Base-by-base conservation (phyloP, 1,140 invertebrate species). In the Caerostris darwini region DNA sequence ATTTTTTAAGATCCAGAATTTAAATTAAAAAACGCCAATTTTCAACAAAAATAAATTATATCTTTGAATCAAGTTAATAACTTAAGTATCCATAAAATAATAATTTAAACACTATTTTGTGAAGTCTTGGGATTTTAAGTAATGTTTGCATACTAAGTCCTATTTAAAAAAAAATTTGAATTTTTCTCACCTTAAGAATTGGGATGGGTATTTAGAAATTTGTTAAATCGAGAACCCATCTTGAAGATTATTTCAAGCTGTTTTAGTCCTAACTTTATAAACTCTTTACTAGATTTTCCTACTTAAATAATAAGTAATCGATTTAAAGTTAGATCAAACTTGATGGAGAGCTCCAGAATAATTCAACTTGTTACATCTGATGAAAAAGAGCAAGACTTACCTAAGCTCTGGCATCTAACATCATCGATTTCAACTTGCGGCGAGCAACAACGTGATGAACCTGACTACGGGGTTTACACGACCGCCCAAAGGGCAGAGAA, bases 391-490 rank as follows among this genome's bases (percentile, higher is more conserved):
- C 58, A 77, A 50, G n/a, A 77, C 90, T 91, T 82, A 91, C 90
- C 90, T 81, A 82, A 81, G 90, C 90, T 91, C 71, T 57, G 56
- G 56, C 90, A 91, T 87, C 61, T 83, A 87, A 17, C 82, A 87
- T 34, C 90, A 86, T 83, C 64, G 83, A 86, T 83, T 93, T 58
- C 56, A 93, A 93, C 58, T 93, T 86, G 92, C 92, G 92, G 92
- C 90, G 58, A 85, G 61, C 57, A 58, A 87, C 92, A 94, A 94
- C 92, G 92, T 94, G 92, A 94, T 89, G 86, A 88, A 58, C 92
- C 69, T 67, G 85, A 94, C 92, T 94, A 94, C 92, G 92, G 92
- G 92, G 92, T 88, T 88, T 94, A 94, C 92, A 94, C 92, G 92
- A 94, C 92, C 85, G 85, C 92, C 86, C 85, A 88, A 94, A 94